Percentiles rank a stretch among this genome's conserved stretches.
Evolutionary conservation across 2,113 vertebrate genomes (phyloP).

Genomic region (Verasper variegatus): DNA sequence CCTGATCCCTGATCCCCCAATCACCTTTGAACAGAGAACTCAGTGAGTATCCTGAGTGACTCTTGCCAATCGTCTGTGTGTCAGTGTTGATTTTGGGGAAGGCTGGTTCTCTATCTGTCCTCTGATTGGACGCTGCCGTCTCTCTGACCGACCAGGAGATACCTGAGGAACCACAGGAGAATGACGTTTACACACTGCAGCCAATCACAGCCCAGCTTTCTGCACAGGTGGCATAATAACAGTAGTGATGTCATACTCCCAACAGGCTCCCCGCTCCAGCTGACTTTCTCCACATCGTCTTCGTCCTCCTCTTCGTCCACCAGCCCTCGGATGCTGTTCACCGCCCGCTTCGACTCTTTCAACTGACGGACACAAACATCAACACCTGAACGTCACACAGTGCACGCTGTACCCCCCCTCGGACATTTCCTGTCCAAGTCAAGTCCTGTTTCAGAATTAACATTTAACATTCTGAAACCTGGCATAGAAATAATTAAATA

Average conservation of each 20-base stretch:
- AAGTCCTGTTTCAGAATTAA: too few species aligned
- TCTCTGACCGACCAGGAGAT: conserved; percentile 97
- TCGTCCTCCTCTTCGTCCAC: conserved; percentile 88
- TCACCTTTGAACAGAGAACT: conserved; percentile 95
- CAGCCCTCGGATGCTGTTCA: conserved; percentile 89
- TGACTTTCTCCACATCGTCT: conserved; percentile 90
- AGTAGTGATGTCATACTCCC: conserved; percentile 87
- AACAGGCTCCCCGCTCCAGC: conserved; percentile 95
- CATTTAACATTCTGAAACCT: too few species aligned
- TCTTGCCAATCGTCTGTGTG: conserved; percentile 81
- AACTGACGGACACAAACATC: conserved; percentile 83
- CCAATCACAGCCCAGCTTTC: conserved; percentile 39
- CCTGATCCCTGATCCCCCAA: conserved; percentile 73
- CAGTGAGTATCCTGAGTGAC: conserved; percentile 88
- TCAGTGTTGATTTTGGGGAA: conserved; percentile 82
- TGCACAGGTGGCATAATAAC: neutral
- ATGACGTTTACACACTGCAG: neutral
- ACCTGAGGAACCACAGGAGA: conserved; percentile 77
- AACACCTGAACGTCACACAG: neutral
- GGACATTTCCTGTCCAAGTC: too few species aligned
- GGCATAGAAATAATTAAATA: too few species aligned
- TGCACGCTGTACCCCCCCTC: too few species aligned
- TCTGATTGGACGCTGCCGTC: conserved; percentile 86
- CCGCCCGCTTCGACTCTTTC: conserved; percentile 91
- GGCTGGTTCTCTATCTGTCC: conserved; percentile 70